These are phyloP conservation scores for Xiphophorus hellerii DNA, from an alignment of 2,113 vertebrate genomes.

Conservation along the genomic window DNA sequence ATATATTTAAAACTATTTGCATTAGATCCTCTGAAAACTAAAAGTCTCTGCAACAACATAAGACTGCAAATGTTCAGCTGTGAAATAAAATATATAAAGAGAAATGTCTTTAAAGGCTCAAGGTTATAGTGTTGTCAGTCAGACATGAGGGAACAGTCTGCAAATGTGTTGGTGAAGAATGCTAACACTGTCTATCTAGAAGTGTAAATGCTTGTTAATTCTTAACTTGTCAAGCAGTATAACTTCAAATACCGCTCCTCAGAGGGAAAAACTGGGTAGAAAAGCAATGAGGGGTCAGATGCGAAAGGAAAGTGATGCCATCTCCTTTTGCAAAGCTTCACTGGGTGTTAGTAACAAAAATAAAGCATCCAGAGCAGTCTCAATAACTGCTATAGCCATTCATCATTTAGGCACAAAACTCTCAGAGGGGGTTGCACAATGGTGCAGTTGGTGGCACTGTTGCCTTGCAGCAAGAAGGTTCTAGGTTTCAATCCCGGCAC, in stretches of 20 bases:
- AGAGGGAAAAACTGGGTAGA: slow-evolving; percentile 19
- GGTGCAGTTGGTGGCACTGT: too few species aligned
- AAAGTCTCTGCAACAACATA: too few species aligned
- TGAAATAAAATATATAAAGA: neutral
- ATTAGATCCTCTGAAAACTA: too few species aligned
- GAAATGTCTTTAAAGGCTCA: neutral
- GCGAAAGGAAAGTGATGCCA: slow-evolving; percentile 25
- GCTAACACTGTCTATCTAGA: neutral
- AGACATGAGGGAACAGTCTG: neutral
- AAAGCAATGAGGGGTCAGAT: slow-evolving; percentile 26
- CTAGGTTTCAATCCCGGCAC: too few species aligned
- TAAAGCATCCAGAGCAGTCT: slow-evolving; percentile 1
- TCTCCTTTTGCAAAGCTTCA: slow-evolving; percentile 1
- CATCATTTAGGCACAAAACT: slow-evolving; percentile 8
- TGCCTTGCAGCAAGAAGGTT: too few species aligned
- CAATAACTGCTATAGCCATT: neutral
- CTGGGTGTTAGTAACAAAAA: neutral
- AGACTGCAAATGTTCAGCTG: neutral
- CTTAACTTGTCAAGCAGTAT: slow-evolving; percentile 21
- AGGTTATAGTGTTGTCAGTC: neutral
- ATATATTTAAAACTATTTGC: too few species aligned
- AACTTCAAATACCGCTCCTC: slow-evolving; percentile 21
- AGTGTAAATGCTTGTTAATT: slow-evolving; percentile 30
- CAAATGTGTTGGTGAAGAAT: slow-evolving; percentile 20
- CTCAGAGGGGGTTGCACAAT: too few species aligned